Evolutionary conservation across 2,797 vertebrate species (phyloP).

Genomic region (Diglossa cyanea): DNA sequence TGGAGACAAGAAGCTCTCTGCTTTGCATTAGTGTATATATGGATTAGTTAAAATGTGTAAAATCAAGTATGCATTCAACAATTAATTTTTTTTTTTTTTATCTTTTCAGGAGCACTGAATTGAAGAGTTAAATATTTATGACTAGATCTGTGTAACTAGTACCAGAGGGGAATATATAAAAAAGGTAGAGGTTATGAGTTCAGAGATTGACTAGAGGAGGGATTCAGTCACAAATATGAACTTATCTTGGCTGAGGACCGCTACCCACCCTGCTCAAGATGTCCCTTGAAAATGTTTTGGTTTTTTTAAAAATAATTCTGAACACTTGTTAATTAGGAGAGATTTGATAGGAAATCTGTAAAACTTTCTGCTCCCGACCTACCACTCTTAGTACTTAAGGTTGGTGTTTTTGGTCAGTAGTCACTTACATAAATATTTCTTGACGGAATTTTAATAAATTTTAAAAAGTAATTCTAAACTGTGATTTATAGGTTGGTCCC

Average conservation of each 20-base stretch:
- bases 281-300: neutral
- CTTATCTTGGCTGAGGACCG: neutral
- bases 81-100: neutral
- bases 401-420: neutral
- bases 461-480: neutral
- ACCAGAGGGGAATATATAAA: neutral
- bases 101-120: neutral
- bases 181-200: neutral
- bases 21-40: conserved; percentile 4
- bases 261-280: neutral
- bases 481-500: neutral
- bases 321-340: neutral
- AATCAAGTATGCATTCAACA: conserved; percentile 48
- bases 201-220: neutral
- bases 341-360: neutral
- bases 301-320: neutral
- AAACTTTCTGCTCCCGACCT: neutral
- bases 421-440: neutral
- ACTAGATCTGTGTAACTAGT: neutral
- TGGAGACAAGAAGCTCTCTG: neutral
- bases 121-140: neutral
- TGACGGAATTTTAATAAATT: neutral
- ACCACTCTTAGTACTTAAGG: neutral
- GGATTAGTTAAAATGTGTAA: conserved; percentile 31
- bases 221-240: neutral